A percentile compares a stretch with the other conserved stretches of the same genome.
These are phyloP conservation scores for Oceanites oceanicus DNA, from an alignment of 2,113 vertebrate species.

Conservation along the genomic window DNA sequence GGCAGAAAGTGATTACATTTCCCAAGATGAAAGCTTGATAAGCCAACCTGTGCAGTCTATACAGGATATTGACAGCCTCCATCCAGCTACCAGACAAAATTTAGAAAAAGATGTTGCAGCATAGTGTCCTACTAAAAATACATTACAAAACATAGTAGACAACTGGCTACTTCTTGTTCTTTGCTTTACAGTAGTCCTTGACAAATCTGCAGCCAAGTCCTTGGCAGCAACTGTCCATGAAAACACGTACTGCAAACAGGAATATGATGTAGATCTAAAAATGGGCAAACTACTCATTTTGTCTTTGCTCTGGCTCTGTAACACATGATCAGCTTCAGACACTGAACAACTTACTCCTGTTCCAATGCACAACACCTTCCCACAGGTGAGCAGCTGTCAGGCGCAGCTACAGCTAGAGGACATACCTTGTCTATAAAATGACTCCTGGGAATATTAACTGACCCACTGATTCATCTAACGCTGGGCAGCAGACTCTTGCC, in stretches of 20 bases:
- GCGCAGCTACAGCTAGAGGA: not conserved
- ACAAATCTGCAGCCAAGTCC: not conserved
- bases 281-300: not conserved
- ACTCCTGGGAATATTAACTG: not conserved
- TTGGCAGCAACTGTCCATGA: not conserved
- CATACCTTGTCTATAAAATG: rapidly evolving
- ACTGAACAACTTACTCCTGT: not conserved
- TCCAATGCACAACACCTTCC: not conserved
- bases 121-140: not conserved
- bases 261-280: not conserved
- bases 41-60: not conserved
- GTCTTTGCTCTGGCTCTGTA: not conserved
- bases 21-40: not conserved
- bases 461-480: not conserved
- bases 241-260: not conserved
- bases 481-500: not conserved
- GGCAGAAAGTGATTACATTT: not conserved
- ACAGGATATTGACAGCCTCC: not conserved
- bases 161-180: not conserved
- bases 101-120: not conserved
- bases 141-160: not conserved
- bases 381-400: not conserved
- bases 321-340: not conserved
- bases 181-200: not conserved
- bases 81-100: not conserved